These are phyloP conservation scores for Brachyhypopomus gauderio DNA, from an alignment of 2,113 vertebrate species.

Conservation along the genomic window DNA sequence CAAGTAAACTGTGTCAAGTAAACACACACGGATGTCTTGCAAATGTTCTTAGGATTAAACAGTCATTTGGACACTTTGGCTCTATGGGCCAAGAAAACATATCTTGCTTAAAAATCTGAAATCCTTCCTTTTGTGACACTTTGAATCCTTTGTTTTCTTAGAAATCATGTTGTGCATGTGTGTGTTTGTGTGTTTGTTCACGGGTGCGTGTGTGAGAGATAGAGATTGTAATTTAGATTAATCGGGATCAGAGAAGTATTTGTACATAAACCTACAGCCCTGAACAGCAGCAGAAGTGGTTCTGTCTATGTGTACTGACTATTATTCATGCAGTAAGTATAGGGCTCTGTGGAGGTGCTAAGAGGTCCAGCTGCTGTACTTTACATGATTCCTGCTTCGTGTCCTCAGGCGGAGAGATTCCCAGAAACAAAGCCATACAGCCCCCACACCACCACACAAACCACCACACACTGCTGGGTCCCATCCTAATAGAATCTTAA, in stretches of 20 bases:
- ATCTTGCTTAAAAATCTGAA: no score
- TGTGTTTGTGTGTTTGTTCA: background rate
- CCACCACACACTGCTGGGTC: slow-evolving; percentile 11
- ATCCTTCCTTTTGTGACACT: no score
- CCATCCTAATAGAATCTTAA: background rate
- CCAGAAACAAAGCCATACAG: slow-evolving; percentile 2
- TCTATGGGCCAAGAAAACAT: no score
- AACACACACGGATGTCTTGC: background rate
- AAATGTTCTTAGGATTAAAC: no score
- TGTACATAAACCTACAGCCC: background rate
- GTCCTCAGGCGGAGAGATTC: slow-evolving; percentile 2
- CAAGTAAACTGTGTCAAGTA: background rate
- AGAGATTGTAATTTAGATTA: background rate
- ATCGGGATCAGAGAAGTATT: background rate
- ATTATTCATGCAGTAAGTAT: slow-evolving; percentile 9
- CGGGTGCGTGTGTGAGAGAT: background rate
- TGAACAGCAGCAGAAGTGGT: background rate
- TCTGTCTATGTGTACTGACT: no score
- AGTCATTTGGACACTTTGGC: no score
- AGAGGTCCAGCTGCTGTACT: slow-evolving; percentile 13
- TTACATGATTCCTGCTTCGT: slow-evolving; percentile 7
- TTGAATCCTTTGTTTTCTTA: no score
- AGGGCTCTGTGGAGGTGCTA: background rate
- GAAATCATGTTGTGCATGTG: no score
- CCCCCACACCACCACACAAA: background rate